These are phyloP conservation scores for Cryptus viduatorius DNA, from an alignment of 2,888 invertebrate genomes.

Conservation along the genomic window DNA sequence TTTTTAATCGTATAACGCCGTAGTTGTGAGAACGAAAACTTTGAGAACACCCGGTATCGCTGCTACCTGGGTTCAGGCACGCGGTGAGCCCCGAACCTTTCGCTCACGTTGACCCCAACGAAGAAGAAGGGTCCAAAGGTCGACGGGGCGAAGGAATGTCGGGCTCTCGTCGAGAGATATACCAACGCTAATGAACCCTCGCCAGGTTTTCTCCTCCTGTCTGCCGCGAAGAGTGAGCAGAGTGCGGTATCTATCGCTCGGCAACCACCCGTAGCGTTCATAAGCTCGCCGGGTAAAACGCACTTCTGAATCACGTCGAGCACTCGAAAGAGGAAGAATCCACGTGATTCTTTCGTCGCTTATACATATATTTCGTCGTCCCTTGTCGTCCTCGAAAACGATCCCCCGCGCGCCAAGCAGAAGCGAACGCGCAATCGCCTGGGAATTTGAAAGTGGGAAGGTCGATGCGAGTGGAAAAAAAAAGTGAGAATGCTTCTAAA, in stretches of 20 bases:
- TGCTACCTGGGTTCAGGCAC: slow-evolving; percentile 65
- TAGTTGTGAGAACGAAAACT: slow-evolving; percentile 37
- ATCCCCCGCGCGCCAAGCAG: slow-evolving; percentile 13
- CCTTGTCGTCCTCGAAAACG: slow-evolving; percentile 29
- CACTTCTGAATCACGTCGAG: slow-evolving; percentile 67
- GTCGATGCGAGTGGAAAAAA: slow-evolving; percentile 14
- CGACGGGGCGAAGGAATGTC: slow-evolving; percentile 80
- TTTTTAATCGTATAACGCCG: slow-evolving; percentile 1
- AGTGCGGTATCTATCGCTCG: slow-evolving; percentile 61
- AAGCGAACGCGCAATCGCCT: slow-evolving; percentile 27
- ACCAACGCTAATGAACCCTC: slow-evolving; percentile 81
- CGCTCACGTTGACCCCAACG: slow-evolving; percentile 74
- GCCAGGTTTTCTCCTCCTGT: slow-evolving; percentile 67
- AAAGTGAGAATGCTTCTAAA: slow-evolving; percentile 35
- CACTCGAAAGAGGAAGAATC: slow-evolving; percentile 31
- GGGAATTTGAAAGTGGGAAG: slow-evolving; percentile 53
- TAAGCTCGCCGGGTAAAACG: slow-evolving; percentile 57
- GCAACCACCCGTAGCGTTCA: slow-evolving; percentile 64
- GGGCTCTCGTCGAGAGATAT: slow-evolving; percentile 73
- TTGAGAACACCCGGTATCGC: slow-evolving; percentile 59
- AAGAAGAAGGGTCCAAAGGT: slow-evolving; percentile 77
- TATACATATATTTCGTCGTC: slow-evolving; percentile 19
- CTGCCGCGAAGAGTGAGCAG: slow-evolving; percentile 46
- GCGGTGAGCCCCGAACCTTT: slow-evolving; percentile 67
- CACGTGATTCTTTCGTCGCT: slow-evolving; percentile 34